Evolutionary conservation across 2,888 invertebrate species (phyloP), one percentile per base, ranked within the genome.

Genomic region (Smittia aterrima): DNA sequence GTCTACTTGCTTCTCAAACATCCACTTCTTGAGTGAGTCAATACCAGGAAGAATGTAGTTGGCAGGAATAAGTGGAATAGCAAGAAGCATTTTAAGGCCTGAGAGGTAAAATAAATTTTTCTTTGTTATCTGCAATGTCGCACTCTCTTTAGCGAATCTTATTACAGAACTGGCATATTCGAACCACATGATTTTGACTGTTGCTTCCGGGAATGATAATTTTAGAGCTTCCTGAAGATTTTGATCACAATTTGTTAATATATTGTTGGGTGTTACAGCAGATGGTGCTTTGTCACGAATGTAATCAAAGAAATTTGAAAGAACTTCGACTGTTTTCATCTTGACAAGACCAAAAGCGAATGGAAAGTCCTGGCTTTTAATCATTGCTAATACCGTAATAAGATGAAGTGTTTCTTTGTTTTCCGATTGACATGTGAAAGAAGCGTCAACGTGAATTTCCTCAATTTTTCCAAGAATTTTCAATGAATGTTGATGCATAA

Each of bases 21-120:
- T 78, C 79, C 79, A 79, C 75, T 79, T 79, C n/a, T 77, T 77
- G 1, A 79, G 66, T 1, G 78, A 75, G 20, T 78, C 77, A n/a
- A 79, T 67, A 0, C 79, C 79, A 1, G 78, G 78, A 4, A 76
- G 74, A 76, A 79, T 79, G 64, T 79, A 79, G 66, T 79, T 79
- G 0, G 79, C 78, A 1, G 79, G 79, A 4, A 79, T 71, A 18
- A 79, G 70, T 9, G 79, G 79, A 22, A 79, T 72, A 0, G 78
- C 79, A 6, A 79, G 70, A 2, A 79, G 16, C 79, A 79, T 79
- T 11, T 78, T 70, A 0, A 70, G 27, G 18, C 70, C 53, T 27
- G 70, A 70, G 1, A 53, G n/a, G 18, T 70, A 9, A 18, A 54
- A 70, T 11, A 70, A 18, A 54, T 54, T 70, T 32, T 70, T 25